A percentile compares a stretch with the other conserved stretches of the same genome.
Conservation (phyloP, 1,140 invertebrate species). For the Hycleus cichorii region DNA sequence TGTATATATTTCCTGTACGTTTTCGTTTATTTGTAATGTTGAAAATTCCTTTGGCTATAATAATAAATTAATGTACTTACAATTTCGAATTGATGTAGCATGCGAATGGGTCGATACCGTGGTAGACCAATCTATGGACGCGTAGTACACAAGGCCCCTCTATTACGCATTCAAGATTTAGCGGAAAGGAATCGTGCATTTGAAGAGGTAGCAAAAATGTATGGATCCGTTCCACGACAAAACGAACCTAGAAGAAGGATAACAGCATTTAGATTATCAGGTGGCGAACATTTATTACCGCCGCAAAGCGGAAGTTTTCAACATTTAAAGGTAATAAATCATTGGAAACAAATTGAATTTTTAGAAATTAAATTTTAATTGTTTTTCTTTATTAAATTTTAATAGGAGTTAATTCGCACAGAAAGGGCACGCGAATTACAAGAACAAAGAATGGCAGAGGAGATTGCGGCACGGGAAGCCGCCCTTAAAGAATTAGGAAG, state of each 20-base stretch:
- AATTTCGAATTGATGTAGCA: slow-evolving; percentile 12
- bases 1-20: too few species aligned
- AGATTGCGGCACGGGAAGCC: slow-evolving; percentile 50
- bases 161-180: slow-evolving; percentile 39
- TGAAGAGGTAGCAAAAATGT: slow-evolving; percentile 43
- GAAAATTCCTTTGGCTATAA: too few species aligned
- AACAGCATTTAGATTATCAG: slow-evolving; percentile 30
- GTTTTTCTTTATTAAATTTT: background rate
- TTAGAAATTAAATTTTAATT: background rate
- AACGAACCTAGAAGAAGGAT: slow-evolving; percentile 35
- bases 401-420: slow-evolving; percentile 38
- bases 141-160: slow-evolving; percentile 52
- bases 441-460: slow-evolving; percentile 53
- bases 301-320: slow-evolving; percentile 58
- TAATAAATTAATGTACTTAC: too few species aligned
- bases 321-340: slow-evolving; percentile 39
- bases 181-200: slow-evolving; percentile 39
- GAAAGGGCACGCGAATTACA: slow-evolving; percentile 59
- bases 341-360: background rate
- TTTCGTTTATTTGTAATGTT: too few species aligned
- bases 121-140: slow-evolving; percentile 53
- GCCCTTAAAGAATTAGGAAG: slow-evolving; percentile 49
- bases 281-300: slow-evolving; percentile 31
- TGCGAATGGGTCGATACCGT: slow-evolving; percentile 27
- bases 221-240: slow-evolving; percentile 41